These are phyloP conservation scores for Anisognathus igniventris DNA, from an alignment of 2,797 vertebrate genomes.

Conservation along the genomic window DNA sequence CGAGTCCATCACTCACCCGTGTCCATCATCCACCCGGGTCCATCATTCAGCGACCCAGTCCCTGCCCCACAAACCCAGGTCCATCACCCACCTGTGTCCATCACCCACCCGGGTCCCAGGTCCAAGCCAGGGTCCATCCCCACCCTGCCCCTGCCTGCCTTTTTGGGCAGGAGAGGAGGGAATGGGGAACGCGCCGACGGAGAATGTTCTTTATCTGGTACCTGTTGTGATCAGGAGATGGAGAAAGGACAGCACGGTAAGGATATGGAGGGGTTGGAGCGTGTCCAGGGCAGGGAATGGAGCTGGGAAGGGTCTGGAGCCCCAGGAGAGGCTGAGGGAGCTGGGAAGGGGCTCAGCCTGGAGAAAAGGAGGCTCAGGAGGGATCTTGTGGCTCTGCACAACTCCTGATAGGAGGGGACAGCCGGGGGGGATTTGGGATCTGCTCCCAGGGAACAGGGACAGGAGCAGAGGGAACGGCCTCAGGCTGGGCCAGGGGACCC, in stretches of 20 bases:
- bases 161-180: not conserved
- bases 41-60: too few species aligned
- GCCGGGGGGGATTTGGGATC: rapidly evolving
- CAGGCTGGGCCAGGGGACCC: not conserved
- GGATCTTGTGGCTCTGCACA: not conserved
- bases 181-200: rapidly evolving
- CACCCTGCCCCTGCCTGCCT: not conserved
- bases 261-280: rapidly evolving
- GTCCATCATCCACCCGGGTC: too few species aligned
- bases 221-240: not conserved
- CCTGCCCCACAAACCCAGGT: too few species aligned
- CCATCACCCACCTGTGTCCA: not conserved
- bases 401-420: not conserved
- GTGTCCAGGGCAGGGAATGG: rapidly evolving
- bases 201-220: not conserved
- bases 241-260: not conserved
- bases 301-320: not conserved
- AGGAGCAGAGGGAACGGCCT: not conserved
- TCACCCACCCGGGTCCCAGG: not conserved
- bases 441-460: not conserved
- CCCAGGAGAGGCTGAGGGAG: not conserved
- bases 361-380: not conserved
- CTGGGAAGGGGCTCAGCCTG: not conserved
- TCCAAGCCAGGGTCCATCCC: not conserved
- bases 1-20: too few species aligned